Evolutionary conservation across 2,113 vertebrate species (phyloP).

Genomic region (Felis chaus): DNA sequence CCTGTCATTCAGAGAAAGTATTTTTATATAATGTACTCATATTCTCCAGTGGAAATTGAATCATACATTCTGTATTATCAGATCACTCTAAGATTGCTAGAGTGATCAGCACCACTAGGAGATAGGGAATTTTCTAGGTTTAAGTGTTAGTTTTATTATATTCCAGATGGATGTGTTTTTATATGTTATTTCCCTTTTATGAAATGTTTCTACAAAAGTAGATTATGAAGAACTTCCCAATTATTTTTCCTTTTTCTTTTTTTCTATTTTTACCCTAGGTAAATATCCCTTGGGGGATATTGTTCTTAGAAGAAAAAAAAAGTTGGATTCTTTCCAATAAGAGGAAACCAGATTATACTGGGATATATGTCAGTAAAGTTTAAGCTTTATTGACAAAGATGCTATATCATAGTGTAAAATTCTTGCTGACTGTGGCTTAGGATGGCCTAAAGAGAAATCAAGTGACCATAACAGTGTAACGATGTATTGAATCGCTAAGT

Average conservation of each 20-base stretch:
- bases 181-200: slow-evolving; percentile 4
- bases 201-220: slow-evolving; percentile 41
- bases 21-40: background rate
- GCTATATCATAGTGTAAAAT: slow-evolving; percentile 43
- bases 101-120: background rate
- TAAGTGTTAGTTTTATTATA: background rate
- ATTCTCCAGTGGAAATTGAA: background rate
- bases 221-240: background rate
- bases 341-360: slow-evolving; percentile 41
- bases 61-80: background rate
- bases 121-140: background rate
- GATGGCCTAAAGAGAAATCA: slow-evolving; percentile 5
- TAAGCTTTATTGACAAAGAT: slow-evolving; percentile 53
- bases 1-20: background rate
- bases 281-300: background rate
- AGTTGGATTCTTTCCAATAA: slow-evolving; percentile 41
- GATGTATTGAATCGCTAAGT: background rate
- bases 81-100: background rate
- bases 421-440: slow-evolving; percentile 39
- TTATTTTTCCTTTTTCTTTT: background rate
- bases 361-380: slow-evolving; percentile 62
- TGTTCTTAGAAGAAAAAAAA: slow-evolving; percentile 54
- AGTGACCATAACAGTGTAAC: background rate
- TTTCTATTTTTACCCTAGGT: background rate
- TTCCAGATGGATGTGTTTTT: background rate